Evolutionary conservation across 2,888 invertebrate genomes (phyloP), one percentile per base, ranked within the genome.

Genomic region (Tetrapedia diversipes): DNA sequence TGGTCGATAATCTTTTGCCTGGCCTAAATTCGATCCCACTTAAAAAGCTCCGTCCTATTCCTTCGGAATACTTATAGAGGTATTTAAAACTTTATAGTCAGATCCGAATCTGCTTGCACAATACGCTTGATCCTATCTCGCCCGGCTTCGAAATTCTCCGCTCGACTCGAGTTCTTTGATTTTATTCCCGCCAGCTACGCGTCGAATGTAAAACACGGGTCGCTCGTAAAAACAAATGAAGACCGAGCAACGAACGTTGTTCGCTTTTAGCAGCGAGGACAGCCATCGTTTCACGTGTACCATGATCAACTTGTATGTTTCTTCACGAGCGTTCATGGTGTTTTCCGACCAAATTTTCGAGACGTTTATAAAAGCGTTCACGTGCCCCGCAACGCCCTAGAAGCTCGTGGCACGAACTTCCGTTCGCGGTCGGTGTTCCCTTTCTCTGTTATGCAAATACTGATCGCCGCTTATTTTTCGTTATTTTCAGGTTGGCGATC

Each of bases 401-500:
- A 37, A 8, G 8, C 27, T 49, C 24, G 32, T 41, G 11, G 27
- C 8, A 27, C 22, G 34, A 27, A 53, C 51, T 51, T 43, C 34
- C 34, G 16, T 39, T 14, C 24, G 16, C 24, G 45, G n/a, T 19
- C 47, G 29, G 61, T 32, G n/a, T 65, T 32, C 32, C 22, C 24
- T 16, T n/a, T 14, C 29, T 22, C 16, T 51, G 47, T 71, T 77
- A 72, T 63, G 64, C 60, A 65, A 79, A 72, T 65, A n/a, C 37
- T 49, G 54, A 60, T 45, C 60, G 59, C 29, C 39, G 69, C 39
- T 77, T 70, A 66, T 81, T 77, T 68, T 77, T 63, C 66, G 75
- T 82, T 85, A 83, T 86, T 83, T 85, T 60, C 56, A 80, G 79
- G 39, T 64, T 86, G 86, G 86, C 82, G 47, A 14, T 1, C 19